Conservation (phyloP, 2,797 vertebrate genomes). For the Huso huso region DNA sequence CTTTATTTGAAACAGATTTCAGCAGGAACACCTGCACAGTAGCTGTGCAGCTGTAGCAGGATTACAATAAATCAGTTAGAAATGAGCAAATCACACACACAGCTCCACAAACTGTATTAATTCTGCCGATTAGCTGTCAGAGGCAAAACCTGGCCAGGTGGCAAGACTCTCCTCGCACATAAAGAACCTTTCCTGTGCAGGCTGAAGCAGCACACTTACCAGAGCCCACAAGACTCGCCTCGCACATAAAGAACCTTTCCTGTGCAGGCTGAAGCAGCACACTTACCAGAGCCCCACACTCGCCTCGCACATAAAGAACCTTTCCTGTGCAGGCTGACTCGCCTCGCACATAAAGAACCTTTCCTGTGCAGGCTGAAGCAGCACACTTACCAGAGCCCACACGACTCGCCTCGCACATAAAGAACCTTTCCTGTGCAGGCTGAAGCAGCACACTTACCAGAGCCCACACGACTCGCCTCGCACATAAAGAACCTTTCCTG, state of each 20-base stretch:
- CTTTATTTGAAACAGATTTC: too few relatives aligned
- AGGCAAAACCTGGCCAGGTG: too few relatives aligned
- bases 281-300: not conserved
- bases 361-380: not conserved
- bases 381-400: not conserved
- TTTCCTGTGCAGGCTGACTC: not conserved
- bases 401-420: not conserved
- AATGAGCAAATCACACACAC: too few relatives aligned
- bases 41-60: too few relatives aligned
- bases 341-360: too few relatives aligned
- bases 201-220: not conserved
- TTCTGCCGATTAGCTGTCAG: too few relatives aligned
- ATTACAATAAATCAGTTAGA: too few relatives aligned
- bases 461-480: not conserved
- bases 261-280: not conserved
- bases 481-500: not conserved
- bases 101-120: too few relatives aligned
- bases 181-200: not conserved
- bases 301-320: not conserved
- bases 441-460: not conserved
- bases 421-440: not conserved
- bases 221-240: not conserved
- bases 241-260: too few relatives aligned
- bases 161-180: too few relatives aligned
- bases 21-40: too few relatives aligned